Base-by-base conservation (phyloP, 2,888 invertebrate species). In the Frankliniella intonsa region DNA sequence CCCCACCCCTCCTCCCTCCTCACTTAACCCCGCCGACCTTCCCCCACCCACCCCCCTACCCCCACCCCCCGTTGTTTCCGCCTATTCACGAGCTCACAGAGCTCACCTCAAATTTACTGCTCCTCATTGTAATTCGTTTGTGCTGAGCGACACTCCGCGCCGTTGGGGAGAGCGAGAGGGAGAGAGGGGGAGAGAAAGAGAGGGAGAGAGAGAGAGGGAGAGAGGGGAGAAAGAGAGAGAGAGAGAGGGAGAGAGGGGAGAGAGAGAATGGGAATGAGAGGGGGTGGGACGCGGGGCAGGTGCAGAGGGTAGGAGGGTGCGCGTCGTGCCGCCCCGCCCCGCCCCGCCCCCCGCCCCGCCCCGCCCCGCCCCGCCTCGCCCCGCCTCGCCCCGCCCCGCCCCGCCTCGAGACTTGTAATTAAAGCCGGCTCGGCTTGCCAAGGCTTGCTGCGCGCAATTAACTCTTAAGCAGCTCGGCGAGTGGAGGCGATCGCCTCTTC, bases 81-180 rank as follows among this genome's bases (percentile, higher is more conserved):
- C 22, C 69, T 22, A 25, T 25, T 76, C 69, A 10, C 69, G 22
- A 69, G 69, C 55, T 17, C 55, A 22, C 69, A 22, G 22, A 76
- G 69, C 69, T 76, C 69, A 76, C 69, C 69, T 76, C 69, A 76
- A 76, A 76, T 76, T 76, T 76, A 76, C 69, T 76, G 69, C 69
- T 76, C 69, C 69, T 76, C 69, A 76, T 76, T 76, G 69, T 76
- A 76, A 76, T 76, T 76, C 69, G 69, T 76, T 76, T 76, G 69
- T 76, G 69, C 69, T 76, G 69, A 76, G 69, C 69, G 69, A 76
- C 69, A 76, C 69, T 22, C 69, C 22, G 25, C 22, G 69, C 12
- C 25, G 25, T 12, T 7, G 69, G 69, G 69, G 19, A 1, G 69
- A 25, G 69, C 22, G 69, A 25, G 25, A 62, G 14, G 17, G 38